phyloP scores from a whole-genome alignment of 2,797 vertebrate species.

The Lagodon rhomboides region DNA sequence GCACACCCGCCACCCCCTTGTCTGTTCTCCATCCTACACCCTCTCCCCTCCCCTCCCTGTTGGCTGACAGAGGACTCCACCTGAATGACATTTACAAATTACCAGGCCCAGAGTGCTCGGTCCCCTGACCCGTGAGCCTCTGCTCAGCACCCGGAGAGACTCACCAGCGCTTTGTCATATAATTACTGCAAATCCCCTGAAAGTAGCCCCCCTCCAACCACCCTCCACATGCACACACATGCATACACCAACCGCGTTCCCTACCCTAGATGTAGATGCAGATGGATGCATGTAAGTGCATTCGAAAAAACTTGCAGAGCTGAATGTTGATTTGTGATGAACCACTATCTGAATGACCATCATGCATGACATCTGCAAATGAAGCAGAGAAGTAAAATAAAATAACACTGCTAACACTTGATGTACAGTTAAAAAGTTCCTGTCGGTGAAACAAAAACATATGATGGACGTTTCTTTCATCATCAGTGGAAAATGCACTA shows the following conservation, averaged over 20 bases:
- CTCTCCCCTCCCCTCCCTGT: constrained; percentile 52
- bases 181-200: constrained; percentile 99
- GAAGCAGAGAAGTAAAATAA: constrained; percentile 8
- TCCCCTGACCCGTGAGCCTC: constrained; percentile 97
- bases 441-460: too few species aligned
- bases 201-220: constrained; percentile 86
- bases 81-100: constrained; percentile 99
- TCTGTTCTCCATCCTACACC: constrained; percentile 57
- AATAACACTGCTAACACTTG: neutral
- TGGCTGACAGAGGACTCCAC: constrained; percentile 88
- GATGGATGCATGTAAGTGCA: constrained; percentile 17
- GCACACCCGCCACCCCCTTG: constrained; percentile 19
- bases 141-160: constrained; percentile 96
- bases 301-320: constrained; percentile 66
- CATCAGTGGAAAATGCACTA: too few species aligned
- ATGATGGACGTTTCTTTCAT: too few species aligned
- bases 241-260: neutral
- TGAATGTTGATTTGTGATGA: constrained; percentile 92
- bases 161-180: constrained; percentile 99
- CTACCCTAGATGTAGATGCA: too few species aligned
- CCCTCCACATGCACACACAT: constrained; percentile 37
- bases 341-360: constrained; percentile 63
- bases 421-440: neutral
- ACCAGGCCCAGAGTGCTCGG: constrained; percentile 95
- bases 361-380: constrained; percentile 47